phyloP scores from a whole-genome alignment of 1,140 invertebrate species.

The Cyphomyrmex costatus region DNA sequence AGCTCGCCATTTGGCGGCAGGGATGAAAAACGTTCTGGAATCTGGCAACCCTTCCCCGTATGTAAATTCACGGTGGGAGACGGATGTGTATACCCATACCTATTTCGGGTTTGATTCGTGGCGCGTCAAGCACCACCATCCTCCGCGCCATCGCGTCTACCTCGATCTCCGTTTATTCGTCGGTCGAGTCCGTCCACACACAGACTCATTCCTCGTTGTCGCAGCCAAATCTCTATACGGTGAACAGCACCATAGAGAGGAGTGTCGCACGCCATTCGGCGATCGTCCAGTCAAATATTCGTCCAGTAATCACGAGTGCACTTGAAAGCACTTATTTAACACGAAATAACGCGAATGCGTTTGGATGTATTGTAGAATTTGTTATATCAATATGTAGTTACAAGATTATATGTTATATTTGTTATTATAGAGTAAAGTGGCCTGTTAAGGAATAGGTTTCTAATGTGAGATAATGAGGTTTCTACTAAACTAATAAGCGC shows the following conservation, averaged over 20 bases:
- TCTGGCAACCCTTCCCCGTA: conserved; percentile 55
- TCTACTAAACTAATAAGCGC: too few species aligned
- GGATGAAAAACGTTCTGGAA: conserved; percentile 61
- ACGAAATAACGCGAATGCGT: neutral
- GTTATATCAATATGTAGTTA: neutral
- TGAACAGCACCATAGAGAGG: conserved; percentile 45
- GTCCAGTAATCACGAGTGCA: conserved; percentile 11
- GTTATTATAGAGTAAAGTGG: too few species aligned
- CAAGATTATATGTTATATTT: too few species aligned
- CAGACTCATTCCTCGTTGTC: conserved; percentile 57
- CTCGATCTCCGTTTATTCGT: conserved; percentile 48
- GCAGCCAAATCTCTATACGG: conserved; percentile 36
- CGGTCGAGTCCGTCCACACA: conserved; percentile 14
- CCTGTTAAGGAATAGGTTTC: too few species aligned
- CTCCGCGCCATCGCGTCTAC: neutral
- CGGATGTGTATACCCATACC: conserved; percentile 53
- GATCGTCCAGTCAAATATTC: conserved; percentile 68
- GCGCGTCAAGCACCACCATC: conserved; percentile 29
- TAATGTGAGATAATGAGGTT: too few species aligned
- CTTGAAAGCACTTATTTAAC: conserved; percentile 61
- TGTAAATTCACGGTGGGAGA: conserved; percentile 61
- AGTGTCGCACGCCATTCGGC: conserved; percentile 66
- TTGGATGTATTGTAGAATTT: neutral
- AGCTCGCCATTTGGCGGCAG: conserved; percentile 29
- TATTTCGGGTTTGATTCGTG: conserved; percentile 49